A percentile compares a stretch with the other conserved stretches of the same genome.
phyloP scores from a whole-genome alignment of 2,797 vertebrate species.

The Sciurus vulgaris region DNA sequence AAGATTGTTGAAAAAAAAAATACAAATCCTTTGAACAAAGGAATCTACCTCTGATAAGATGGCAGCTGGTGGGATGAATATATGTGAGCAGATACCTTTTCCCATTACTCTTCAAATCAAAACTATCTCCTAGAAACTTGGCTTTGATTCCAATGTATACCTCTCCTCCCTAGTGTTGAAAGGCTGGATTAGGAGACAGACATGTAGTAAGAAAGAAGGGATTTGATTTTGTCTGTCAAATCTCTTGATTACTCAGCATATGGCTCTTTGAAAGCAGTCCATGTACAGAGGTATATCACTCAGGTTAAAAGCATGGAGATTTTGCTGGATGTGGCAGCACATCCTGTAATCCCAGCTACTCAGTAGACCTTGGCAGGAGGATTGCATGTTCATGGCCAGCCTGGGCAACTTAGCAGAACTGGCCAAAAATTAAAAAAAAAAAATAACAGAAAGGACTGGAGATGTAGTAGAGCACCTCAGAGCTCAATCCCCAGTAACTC shows the following conservation, averaged over 20 bases:
- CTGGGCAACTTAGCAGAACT: too few species aligned
- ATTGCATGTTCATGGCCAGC: too few species aligned
- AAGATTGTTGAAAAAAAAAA: not conserved
- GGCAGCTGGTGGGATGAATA: not conserved
- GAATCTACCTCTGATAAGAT: constrained; percentile 36
- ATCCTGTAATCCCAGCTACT: too few species aligned
- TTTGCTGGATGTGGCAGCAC: too few species aligned
- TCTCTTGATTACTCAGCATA: not conserved
- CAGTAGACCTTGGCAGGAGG: too few species aligned
- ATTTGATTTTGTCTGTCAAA: constrained; percentile 32
- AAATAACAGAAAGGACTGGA: too few species aligned
- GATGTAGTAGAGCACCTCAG: too few species aligned
- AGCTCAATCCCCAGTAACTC: too few species aligned
- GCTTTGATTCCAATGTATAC: constrained; percentile 18
- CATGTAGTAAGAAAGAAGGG: not conserved
- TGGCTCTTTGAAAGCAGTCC: not conserved
- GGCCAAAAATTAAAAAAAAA: too few species aligned
- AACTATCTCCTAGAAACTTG: not conserved
- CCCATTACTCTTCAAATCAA: constrained; percentile 46
- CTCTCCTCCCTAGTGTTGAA: not conserved
- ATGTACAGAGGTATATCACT: not conserved
- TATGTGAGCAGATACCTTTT: constrained; percentile 44
- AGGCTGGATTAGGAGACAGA: constrained; percentile 1
- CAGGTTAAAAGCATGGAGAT: not conserved
- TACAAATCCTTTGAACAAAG: constrained; percentile 21